A percentile compares a stretch with the other conserved stretches of the same genome.
Conservation (phyloP, 2,797 vertebrate genomes). For the Myripristis jacobus region DNA sequence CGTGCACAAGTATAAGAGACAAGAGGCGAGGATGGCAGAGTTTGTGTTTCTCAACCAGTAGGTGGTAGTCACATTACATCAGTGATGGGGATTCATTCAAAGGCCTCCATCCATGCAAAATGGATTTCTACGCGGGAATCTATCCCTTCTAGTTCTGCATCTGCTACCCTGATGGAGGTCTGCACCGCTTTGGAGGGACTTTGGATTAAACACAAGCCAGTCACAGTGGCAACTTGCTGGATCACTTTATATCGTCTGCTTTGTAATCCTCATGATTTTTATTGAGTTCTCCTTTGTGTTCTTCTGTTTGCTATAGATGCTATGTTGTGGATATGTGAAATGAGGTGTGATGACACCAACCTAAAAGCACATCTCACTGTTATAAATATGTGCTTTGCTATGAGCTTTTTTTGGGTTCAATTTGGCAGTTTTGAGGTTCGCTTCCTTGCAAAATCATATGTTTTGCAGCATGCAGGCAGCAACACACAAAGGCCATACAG, state of each 20-base stretch:
- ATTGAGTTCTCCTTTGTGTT: neutral
- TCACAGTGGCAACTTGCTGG: neutral
- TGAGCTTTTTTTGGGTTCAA: neutral
- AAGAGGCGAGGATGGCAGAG: slow-evolving; percentile 13
- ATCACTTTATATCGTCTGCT: neutral
- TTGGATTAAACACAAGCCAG: slow-evolving; percentile 21
- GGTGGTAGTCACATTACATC: slow-evolving; percentile 75
- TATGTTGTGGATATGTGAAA: neutral
- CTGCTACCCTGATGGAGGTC: neutral
- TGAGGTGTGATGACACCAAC: neutral
- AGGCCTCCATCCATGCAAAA: slow-evolving; percentile 21
- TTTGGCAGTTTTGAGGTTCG: neutral
- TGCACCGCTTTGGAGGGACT: slow-evolving; percentile 3
- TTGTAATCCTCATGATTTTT: neutral
- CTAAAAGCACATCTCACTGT: neutral
- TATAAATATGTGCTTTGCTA: neutral
- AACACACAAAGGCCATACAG: too few species aligned
- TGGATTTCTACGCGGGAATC: slow-evolving; percentile 30
- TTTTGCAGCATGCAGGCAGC: too few species aligned
- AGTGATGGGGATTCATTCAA: slow-evolving; percentile 44
- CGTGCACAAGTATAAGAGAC: slow-evolving; percentile 21
- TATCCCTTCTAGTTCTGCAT: slow-evolving; percentile 10
- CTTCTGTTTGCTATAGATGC: neutral
- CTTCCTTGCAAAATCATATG: too few species aligned
- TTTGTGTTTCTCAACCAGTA: slow-evolving; percentile 66